Percentiles rank a stretch among this genome's conserved stretches.
Evolutionary conservation across 2,888 invertebrate genomes (phyloP).

Genomic region (Nysson spinosus): DNA sequence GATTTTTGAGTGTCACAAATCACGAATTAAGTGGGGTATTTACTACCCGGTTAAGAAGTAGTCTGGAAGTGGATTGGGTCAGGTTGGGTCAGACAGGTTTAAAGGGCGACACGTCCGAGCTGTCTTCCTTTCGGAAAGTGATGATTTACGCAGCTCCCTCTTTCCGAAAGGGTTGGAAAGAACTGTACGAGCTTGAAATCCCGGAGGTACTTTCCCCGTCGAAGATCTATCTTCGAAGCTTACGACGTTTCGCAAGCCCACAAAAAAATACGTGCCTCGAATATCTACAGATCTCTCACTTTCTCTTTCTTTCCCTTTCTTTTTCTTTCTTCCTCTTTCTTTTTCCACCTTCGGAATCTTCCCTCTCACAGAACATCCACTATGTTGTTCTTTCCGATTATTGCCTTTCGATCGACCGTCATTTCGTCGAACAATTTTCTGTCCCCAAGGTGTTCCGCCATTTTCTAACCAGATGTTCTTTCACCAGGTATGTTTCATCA

Average conservation of each 20-base stretch:
- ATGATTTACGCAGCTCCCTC: constrained; percentile 6
- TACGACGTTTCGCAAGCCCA: constrained; percentile 1
- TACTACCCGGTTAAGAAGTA: too few relatives aligned
- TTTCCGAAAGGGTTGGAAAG: constrained; percentile 2
- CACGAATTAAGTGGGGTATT: too few relatives aligned
- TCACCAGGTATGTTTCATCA: too few relatives aligned
- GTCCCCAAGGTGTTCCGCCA: neutral
- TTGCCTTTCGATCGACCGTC: neutral
- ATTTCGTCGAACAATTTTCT: neutral
- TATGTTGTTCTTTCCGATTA: neutral
- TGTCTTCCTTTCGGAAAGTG: neutral
- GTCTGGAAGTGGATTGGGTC: too few relatives aligned
- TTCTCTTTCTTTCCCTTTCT: neutral
- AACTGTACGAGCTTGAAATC: constrained; percentile 17
- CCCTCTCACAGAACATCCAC: too few relatives aligned
- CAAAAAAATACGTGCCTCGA: neutral
- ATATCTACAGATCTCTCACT: neutral
- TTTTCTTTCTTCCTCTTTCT: too few relatives aligned
- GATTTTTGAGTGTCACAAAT: too few relatives aligned
- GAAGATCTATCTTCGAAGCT: constrained; percentile 1
- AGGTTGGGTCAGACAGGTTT: too few relatives aligned
- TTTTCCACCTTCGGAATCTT: too few relatives aligned
- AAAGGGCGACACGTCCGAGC: neutral
- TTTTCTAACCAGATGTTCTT: constrained; percentile 1
- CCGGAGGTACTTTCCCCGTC: constrained; percentile 8